Evolutionary conservation across 1,140 invertebrate genomes (phyloP).

Genomic region (Drosophila neocordata): DNA sequence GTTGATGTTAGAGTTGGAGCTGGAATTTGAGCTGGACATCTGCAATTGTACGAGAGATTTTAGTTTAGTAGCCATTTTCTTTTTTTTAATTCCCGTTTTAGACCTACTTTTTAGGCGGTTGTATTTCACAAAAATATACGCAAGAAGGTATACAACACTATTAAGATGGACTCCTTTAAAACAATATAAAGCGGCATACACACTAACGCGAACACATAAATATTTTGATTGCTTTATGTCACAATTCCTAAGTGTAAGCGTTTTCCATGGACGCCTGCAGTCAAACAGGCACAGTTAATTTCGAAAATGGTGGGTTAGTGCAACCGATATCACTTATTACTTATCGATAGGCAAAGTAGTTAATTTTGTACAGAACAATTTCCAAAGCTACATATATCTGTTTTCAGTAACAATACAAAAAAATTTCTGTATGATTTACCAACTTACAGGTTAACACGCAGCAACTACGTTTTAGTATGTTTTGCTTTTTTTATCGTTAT

Average conservation of each 20-base stretch:
- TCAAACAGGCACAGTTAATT: not conserved
- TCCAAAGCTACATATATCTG: no score
- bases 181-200: not conserved
- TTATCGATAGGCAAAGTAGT: no score
- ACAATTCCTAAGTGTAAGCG: not conserved
- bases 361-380: no score
- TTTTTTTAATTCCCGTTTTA: not conserved
- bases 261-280: not conserved
- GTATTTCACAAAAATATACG: no score
- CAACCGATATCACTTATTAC: no score
- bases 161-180: not conserved
- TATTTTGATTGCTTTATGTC: no score
- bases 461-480: no score
- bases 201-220: not conserved
- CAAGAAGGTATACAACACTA: no score
- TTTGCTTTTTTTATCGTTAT: no score
- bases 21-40: constrained; percentile 28
- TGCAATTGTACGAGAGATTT: not conserved
- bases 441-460: no score
- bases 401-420: no score
- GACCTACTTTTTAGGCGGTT: not conserved
- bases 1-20: constrained; percentile 18
- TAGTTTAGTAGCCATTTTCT: not conserved
- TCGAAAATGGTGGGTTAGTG: constrained; percentile 2
- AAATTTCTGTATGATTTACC: no score